Conservation (phyloP, 2,113 vertebrate genomes). For the Pachycephala philippinensis region DNA sequence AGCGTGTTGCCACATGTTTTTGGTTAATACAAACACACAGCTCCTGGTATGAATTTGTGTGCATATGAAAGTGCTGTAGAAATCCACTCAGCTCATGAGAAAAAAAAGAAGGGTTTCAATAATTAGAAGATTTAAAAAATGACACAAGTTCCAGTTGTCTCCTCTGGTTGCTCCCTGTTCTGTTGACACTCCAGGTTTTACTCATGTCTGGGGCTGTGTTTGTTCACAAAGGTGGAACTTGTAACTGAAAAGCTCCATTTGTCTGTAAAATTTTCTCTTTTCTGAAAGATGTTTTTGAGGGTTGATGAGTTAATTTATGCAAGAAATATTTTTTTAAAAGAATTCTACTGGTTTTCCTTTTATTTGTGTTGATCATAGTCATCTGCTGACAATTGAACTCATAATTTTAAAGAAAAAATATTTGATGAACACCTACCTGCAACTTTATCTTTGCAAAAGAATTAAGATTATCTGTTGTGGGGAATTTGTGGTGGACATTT, state of each 20-base stretch:
- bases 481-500: background rate
- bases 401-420: background rate
- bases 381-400: background rate
- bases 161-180: background rate
- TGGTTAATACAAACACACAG: conserved; percentile 35
- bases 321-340: background rate
- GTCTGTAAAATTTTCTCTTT: background rate
- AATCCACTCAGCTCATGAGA: background rate
- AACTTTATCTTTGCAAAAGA: background rate
- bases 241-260: background rate
- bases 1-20: conserved; percentile 23
- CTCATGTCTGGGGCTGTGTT: background rate
- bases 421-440: background rate
- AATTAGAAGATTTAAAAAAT: background rate
- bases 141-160: background rate
- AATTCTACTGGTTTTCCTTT: background rate
- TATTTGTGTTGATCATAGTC: background rate
- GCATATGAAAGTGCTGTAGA: background rate
- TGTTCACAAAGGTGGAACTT: background rate
- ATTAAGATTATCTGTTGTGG: background rate
- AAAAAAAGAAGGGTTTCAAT: background rate
- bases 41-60: background rate
- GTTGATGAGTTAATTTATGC: background rate
- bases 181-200: background rate
- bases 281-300: background rate